Percentiles rank a stretch among this genome's conserved stretches.
Evolutionary conservation across 2,113 vertebrate genomes (phyloP).

Genomic region (Notiomystis cincta): DNA sequence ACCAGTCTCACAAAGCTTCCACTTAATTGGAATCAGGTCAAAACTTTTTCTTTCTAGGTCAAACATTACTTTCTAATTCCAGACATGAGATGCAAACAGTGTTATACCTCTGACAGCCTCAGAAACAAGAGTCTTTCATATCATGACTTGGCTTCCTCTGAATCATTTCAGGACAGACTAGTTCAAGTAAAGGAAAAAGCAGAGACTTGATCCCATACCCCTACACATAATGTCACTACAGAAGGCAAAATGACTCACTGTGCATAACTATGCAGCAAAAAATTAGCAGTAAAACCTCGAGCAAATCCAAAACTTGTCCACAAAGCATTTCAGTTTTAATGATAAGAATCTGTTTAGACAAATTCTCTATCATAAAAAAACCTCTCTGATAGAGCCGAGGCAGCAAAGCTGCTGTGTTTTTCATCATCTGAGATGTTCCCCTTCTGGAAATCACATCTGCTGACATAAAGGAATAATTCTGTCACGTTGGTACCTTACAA

Average conservation of each 20-base stretch:
- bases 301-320: neutral
- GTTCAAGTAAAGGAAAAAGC: neutral
- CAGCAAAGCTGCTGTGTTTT: neutral
- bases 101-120: neutral
- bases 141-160: neutral
- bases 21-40: neutral
- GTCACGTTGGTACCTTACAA: neutral
- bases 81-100: neutral
- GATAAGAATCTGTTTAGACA: constrained; percentile 11
- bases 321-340: neutral
- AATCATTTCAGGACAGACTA: neutral
- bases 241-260: neutral
- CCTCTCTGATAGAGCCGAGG: neutral
- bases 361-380: neutral
- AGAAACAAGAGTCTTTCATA: neutral
- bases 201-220: neutral
- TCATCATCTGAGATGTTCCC: constrained; percentile 19
- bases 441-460: constrained; percentile 11
- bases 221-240: neutral
- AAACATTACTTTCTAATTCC: neutral
- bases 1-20: neutral
- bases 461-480: constrained; percentile 39
- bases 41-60: neutral
- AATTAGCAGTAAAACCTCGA: neutral
- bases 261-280: neutral